A percentile compares a stretch with the other conserved stretches of the same genome.
These are phyloP conservation scores for Phainopepla nitens DNA, from an alignment of 2,113 vertebrate genomes.

Conservation along the genomic window DNA sequence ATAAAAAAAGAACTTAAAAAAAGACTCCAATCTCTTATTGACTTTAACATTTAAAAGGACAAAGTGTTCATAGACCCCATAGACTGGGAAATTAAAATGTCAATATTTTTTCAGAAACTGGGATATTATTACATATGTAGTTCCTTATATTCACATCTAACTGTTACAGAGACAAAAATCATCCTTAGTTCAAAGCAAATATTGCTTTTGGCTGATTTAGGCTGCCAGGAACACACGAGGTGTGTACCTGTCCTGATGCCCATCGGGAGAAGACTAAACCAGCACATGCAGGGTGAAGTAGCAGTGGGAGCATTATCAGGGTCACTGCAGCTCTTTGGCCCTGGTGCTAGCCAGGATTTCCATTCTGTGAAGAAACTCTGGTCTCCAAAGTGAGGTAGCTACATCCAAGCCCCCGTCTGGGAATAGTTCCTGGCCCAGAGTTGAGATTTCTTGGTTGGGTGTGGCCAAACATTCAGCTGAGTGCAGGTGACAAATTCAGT, in stretches of 20 bases:
- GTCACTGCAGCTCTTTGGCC: not conserved
- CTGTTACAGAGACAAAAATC: not conserved
- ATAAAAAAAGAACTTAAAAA: not conserved
- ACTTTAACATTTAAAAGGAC: not conserved
- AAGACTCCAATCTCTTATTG: not conserved
- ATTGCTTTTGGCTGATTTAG: not conserved
- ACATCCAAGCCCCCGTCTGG: not conserved
- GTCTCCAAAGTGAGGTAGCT: not conserved
- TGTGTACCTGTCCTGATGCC: not conserved
- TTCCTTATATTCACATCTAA: not conserved
- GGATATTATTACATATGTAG: not conserved
- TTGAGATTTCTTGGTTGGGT: not conserved
- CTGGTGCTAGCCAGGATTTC: not conserved
- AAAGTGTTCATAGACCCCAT: not conserved
- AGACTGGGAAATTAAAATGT: not conserved
- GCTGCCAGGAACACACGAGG: not conserved
- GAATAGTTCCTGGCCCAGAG: not conserved
- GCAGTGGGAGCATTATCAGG: not conserved
- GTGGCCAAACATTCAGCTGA: not conserved
- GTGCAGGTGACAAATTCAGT: not conserved
- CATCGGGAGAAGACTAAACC: not conserved
- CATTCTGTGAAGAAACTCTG: not conserved
- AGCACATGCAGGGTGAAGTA: accelerated
- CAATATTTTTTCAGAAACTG: not conserved
- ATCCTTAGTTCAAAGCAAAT: not conserved